These are phyloP conservation scores for Microtus montanus DNA, from an alignment of 2,113 vertebrate species.

Conservation along the genomic window DNA sequence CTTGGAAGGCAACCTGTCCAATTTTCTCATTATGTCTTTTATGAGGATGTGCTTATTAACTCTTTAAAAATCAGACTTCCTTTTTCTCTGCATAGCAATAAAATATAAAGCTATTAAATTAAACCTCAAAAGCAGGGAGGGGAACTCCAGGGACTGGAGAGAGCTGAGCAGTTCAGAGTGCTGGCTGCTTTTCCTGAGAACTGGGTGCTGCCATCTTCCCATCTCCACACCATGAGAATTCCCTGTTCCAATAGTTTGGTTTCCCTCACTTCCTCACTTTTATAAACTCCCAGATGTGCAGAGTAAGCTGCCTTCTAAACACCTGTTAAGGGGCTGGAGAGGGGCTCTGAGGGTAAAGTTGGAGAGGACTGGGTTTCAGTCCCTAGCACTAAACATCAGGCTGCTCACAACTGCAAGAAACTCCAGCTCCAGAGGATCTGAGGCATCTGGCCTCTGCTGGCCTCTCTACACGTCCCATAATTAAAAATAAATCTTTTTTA, in stretches of 20 bases:
- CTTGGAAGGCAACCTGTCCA: slow-evolving; percentile 33
- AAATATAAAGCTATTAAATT: slow-evolving; percentile 45
- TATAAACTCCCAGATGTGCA: slow-evolving; percentile 21
- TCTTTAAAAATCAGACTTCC: slow-evolving; percentile 39
- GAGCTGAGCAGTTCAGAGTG: neutral
- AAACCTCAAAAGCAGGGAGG: neutral
- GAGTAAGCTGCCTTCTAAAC: neutral
- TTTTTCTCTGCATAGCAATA: slow-evolving; percentile 46
- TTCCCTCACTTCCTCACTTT: neutral
- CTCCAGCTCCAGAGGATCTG: neutral
- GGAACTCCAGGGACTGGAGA: neutral
- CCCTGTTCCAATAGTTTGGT: neutral
- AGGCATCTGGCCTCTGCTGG: neutral
- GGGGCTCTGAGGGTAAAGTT: neutral
- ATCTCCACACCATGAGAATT: neutral
- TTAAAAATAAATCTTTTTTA: neutral
- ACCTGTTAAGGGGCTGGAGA: neutral
- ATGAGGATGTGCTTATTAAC: slow-evolving; percentile 36
- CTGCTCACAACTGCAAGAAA: neutral
- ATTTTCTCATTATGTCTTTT: slow-evolving; percentile 48
- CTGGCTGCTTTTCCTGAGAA: neutral
- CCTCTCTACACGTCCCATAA: neutral
- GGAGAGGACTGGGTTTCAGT: neutral
- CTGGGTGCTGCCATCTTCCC: no score
- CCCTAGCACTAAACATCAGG: neutral